Conservation (phyloP, 1,140 invertebrate species). For the Danaus melanippus region DNA sequence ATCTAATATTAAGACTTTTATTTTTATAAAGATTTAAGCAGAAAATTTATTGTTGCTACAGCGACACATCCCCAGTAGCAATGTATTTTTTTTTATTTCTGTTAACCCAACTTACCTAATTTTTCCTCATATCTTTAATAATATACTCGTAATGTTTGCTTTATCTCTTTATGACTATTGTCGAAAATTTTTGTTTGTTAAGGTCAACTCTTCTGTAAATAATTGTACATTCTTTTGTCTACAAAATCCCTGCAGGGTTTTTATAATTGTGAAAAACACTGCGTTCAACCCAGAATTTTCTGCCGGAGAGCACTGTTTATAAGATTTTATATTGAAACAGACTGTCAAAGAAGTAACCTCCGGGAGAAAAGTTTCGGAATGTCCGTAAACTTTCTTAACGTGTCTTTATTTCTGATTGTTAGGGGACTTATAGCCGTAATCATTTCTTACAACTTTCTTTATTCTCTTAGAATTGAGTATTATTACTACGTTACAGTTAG, state of each 20-base stretch:
- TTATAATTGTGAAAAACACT: constrained; percentile 47
- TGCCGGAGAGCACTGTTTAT: constrained; percentile 46
- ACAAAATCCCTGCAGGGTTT: constrained; percentile 20
- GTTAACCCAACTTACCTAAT: neutral
- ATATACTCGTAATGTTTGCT: neutral
- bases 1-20: constrained; percentile 13
- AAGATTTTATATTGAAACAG: constrained; percentile 48
- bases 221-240: neutral
- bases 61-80: no score
- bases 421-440: constrained; percentile 15
- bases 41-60: no score
- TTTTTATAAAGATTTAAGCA: neutral
- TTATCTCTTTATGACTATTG: neutral
- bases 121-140: neutral
- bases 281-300: constrained; percentile 37
- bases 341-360: constrained; percentile 50
- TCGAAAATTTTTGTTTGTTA: no score
- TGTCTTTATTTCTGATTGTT: constrained; percentile 53
- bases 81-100: no score
- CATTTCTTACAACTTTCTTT: constrained; percentile 9
- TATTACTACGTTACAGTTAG: no score
- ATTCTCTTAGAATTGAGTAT: neutral
- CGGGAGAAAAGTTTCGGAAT: constrained; percentile 41
- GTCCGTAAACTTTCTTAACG: constrained; percentile 41
- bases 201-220: no score